Evolutionary conservation across 2,797 vertebrate species (phyloP), one percentile per base, ranked within the genome.

Genomic region (Setipinna tenuifilis): DNA sequence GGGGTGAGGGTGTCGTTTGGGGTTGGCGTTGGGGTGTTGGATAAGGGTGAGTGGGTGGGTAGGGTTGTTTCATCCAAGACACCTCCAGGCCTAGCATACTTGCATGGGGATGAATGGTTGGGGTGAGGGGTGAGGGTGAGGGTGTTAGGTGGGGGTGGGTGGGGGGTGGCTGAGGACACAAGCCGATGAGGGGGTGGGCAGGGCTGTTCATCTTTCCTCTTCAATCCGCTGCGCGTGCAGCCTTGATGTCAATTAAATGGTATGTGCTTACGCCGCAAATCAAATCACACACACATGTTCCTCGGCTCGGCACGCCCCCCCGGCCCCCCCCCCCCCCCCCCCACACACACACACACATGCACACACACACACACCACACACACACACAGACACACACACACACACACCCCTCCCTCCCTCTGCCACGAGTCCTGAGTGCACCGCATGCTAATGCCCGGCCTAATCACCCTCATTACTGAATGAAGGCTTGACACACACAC

Each of bases 231-330:
- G 89, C 88, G 89, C 44, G 86, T 82, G 89, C 86, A 87, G 87
- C 90, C 89, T 91, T 92, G 91, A 80, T 94, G 94, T 94, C 93
- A 94, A 95, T 94, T 95, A 94, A 94, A 94, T 93, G 93, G 91
- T 94, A 94, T 95, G 93, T 92, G 94, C 94, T 94, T 94, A 94
- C 93, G 88, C 93, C 91, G 90, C 94, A 94, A 94, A 95, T 95
- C 92, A 92, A 90, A 94, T 91, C 92, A 89, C 87, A 90, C 89
- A 90, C 89, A 90, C 90, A 89, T 91, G 88, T 93, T 89, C 87
- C 91, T 92, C 90, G 88, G 90, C 88, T 61, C 35, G 21, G 28
- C 23, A 25, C 57, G 65, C 65, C 65, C 50, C 50, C 50, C 2
- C 50, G 0, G 0, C 50, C 50, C 1, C 65, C 58, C 58, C 16